Evolutionary conservation across 1,140 invertebrate species (phyloP).

Genomic region (honey bee (Apis mellifera)): DNA sequence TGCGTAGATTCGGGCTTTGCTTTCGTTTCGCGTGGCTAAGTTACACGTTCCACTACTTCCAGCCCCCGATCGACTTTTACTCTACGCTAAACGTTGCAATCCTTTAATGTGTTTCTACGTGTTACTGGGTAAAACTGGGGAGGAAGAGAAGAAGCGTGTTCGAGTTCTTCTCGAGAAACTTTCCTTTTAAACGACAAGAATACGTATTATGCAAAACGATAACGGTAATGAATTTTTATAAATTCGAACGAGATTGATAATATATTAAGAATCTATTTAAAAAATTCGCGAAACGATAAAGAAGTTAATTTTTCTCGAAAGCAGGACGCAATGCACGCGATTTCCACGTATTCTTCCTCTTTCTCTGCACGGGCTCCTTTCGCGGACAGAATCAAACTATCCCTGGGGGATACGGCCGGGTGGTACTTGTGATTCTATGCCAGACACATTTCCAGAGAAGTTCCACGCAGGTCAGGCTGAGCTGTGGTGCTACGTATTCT

Average conservation of each 20-base stretch:
- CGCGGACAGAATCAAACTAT: constrained; percentile 57
- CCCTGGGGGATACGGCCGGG: constrained; percentile 48
- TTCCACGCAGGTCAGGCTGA: constrained; percentile 45
- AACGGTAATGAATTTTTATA: too few species aligned
- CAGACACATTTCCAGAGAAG: constrained; percentile 46
- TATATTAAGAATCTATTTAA: not conserved
- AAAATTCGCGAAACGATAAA: constrained; percentile 11
- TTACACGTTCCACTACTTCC: not conserved
- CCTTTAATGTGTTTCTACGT: not conserved
- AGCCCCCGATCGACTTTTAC: constrained; percentile 4
- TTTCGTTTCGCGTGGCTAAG: not conserved
- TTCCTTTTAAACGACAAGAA: too few species aligned
- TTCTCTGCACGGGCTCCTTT: constrained; percentile 42
- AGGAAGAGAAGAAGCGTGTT: not conserved
- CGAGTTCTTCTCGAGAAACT: too few species aligned
- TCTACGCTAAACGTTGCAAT: not conserved
- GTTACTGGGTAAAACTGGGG: not conserved
- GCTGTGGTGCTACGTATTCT: constrained; percentile 63
- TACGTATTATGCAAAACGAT: too few species aligned
- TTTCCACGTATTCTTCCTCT: not conserved
- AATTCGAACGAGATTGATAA: too few species aligned
- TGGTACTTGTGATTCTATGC: constrained; percentile 61
- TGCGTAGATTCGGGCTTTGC: constrained; percentile 50
- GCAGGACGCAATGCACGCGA: constrained; percentile 10
- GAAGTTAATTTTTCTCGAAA: constrained; percentile 58